Percentiles rank a stretch among this genome's conserved stretches.
Evolutionary conservation across 2,888 invertebrate genomes (phyloP).

Genomic region (Troglohyphantes excavatus): DNA sequence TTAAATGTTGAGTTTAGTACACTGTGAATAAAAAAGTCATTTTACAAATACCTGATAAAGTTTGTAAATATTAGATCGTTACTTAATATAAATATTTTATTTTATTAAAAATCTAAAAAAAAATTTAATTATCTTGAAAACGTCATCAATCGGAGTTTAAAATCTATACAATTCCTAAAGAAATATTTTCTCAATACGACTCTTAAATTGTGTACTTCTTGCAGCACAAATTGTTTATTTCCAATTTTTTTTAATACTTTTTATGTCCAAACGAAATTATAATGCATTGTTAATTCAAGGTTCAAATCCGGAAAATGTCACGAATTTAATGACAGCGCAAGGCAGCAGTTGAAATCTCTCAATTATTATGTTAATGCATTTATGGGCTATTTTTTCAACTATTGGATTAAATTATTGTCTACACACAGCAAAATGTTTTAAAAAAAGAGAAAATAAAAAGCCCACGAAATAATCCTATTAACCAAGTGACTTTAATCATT

Average conservation of each 20-base stretch:
- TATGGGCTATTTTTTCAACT: slow-evolving; percentile 70
- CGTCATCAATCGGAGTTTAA: no score
- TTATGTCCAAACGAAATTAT: slow-evolving; percentile 22
- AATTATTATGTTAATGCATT: slow-evolving; percentile 74
- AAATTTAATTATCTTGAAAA: no score
- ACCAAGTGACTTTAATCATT: slow-evolving; percentile 71
- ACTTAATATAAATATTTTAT: no score
- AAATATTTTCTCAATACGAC: background rate
- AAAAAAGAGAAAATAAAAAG: slow-evolving; percentile 28
- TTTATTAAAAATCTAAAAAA: no score
- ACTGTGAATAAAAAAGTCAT: no score
- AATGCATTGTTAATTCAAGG: slow-evolving; percentile 46
- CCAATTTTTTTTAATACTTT: slow-evolving; percentile 22
- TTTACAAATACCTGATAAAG: no score
- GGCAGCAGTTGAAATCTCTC: slow-evolving; percentile 66
- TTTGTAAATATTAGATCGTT: no score
- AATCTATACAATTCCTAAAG: no score
- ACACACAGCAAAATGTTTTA: slow-evolving; percentile 25
- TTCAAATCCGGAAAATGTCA: slow-evolving; percentile 52
- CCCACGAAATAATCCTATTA: slow-evolving; percentile 67
- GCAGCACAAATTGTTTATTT: background rate
- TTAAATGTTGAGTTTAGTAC: no score
- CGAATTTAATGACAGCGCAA: slow-evolving; percentile 58
- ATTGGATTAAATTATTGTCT: slow-evolving; percentile 69
- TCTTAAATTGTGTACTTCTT: no score